Conservation (phyloP, 2,113 vertebrate genomes). For the Osmerus eperlanus region DNA sequence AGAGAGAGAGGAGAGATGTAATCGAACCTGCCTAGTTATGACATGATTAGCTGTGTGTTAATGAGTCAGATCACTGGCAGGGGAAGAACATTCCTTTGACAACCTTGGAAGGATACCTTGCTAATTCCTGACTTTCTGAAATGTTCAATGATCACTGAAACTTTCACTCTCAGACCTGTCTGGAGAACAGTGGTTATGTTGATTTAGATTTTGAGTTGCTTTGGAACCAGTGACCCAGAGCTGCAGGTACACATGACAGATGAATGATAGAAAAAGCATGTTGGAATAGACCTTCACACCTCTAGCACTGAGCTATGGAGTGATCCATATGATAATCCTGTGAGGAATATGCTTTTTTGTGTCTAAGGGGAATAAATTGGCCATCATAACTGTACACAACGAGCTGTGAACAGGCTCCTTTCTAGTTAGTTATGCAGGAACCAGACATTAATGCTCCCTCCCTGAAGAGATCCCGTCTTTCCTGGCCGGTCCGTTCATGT, state of each 20-base stretch:
- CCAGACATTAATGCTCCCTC: no score
- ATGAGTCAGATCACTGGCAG: constrained; percentile 44
- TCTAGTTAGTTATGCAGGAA: no score
- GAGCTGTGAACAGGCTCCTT: no score
- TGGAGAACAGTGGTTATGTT: no score
- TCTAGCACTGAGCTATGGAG: constrained; percentile 27
- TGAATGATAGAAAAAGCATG: constrained; percentile 24
- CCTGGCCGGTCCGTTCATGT: no score
- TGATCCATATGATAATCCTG: no score
- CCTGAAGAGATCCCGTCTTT: no score
- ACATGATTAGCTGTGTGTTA: constrained; percentile 45
- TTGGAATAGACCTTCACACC: constrained; percentile 12
- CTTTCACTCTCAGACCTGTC: no score
- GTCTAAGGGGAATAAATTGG: no score
- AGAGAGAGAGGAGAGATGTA: background rate
- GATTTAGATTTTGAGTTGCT: background rate
- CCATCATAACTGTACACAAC: no score
- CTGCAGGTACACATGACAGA: constrained; percentile 21
- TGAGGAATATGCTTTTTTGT: no score
- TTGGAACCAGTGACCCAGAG: no score
- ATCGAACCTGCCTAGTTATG: constrained; percentile 30
- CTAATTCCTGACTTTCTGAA: constrained; percentile 23
- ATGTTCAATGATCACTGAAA: background rate
- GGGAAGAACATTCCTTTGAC: constrained; percentile 49
- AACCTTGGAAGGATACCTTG: constrained; percentile 23